Percentiles rank a stretch among this genome's conserved stretches.
These are phyloP conservation scores for Hepsetus odoe DNA, from an alignment of 2,113 vertebrate genomes.

Conservation along the genomic window DNA sequence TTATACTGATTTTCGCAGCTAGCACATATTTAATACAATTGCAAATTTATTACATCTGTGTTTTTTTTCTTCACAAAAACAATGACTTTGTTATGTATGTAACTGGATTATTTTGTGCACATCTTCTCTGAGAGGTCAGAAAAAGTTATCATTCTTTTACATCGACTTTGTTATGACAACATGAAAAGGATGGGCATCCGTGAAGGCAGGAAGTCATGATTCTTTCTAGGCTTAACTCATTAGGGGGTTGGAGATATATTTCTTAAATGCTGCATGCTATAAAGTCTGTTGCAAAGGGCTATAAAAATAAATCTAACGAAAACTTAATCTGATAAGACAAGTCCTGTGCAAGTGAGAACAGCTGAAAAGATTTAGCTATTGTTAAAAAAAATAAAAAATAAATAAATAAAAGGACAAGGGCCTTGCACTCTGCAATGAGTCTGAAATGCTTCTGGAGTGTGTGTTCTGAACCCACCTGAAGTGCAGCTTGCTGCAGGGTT, in stretches of 20 bases:
- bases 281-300: not conserved
- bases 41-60: not conserved
- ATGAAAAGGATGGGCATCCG: too few relatives aligned
- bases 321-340: not conserved
- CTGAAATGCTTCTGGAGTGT: not conserved
- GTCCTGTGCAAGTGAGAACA: not conserved
- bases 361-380: not conserved
- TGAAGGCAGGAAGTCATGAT: too few relatives aligned
- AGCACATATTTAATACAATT: not conserved
- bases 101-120: too few relatives aligned
- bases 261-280: not conserved
- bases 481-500: conserved; percentile 88
- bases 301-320: not conserved
- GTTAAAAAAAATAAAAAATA: not conserved
- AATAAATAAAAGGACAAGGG: not conserved
- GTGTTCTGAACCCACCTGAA: conserved; percentile 79
- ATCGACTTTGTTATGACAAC: too few relatives aligned
- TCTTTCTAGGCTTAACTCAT: too few relatives aligned
- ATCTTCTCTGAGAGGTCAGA: too few relatives aligned
- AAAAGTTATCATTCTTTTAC: too few relatives aligned
- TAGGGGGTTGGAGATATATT: not conserved
- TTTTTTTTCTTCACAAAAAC: too few relatives aligned
- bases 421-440: not conserved
- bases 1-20: not conserved
- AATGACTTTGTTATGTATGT: too few relatives aligned